Conservation (phyloP, 1,140 invertebrate species). For the Zaprionus taronus region DNA sequence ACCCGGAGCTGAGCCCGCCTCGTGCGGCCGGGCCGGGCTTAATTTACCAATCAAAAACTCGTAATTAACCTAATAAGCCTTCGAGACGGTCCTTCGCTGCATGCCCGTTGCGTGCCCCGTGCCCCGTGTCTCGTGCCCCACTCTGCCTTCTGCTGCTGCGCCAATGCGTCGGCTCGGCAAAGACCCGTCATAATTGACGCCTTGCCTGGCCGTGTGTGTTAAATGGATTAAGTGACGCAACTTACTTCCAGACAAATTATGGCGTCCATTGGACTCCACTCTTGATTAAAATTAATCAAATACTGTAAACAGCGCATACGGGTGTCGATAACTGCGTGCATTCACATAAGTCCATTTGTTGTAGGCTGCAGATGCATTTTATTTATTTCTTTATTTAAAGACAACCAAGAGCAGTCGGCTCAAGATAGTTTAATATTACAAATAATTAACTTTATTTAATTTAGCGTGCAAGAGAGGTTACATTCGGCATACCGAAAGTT, state of each 20-base stretch:
- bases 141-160: constrained; percentile 19
- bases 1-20: constrained; percentile 37
- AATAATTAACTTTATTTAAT: no score
- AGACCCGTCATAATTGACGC: constrained; percentile 63
- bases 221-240: constrained; percentile 77
- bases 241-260: constrained; percentile 73
- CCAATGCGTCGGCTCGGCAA: constrained; percentile 38
- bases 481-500: no score
- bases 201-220: constrained; percentile 40
- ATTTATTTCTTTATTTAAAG: no score
- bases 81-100: constrained; percentile 56
- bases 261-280: constrained; percentile 45
- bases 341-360: neutral
- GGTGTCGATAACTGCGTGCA: constrained; percentile 25
- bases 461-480: no score
- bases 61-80: constrained; percentile 81
- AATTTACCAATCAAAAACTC: constrained; percentile 82
- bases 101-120: constrained; percentile 63
- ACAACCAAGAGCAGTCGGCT: no score
- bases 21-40: constrained; percentile 54
- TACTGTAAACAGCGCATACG: constrained; percentile 39
- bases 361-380: neutral
- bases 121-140: constrained; percentile 28
- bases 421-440: no score
- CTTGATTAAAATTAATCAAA: constrained; percentile 51